These are phyloP conservation scores for Pseudanteris insignis DNA, from an alignment of 2,888 invertebrate species.

Conservation along the genomic window DNA sequence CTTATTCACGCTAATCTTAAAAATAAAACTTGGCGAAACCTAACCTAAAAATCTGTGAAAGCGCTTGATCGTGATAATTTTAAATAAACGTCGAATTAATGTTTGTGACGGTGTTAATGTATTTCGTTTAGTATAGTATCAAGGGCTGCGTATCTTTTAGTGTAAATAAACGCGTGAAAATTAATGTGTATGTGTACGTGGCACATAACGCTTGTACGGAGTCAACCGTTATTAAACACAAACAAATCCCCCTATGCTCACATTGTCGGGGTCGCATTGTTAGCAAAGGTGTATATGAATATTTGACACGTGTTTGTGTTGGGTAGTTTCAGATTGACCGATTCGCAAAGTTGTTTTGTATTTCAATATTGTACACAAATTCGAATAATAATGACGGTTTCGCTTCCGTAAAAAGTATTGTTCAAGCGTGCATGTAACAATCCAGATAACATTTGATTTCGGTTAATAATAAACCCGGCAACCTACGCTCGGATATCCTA, in stretches of 20 bases:
- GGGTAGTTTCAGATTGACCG: slow-evolving; percentile 6
- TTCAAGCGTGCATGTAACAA: too few relatives aligned
- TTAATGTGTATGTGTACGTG: slow-evolving; percentile 17
- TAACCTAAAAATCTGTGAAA: too few relatives aligned
- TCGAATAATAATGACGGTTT: slow-evolving; percentile 2
- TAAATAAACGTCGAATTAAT: too few relatives aligned
- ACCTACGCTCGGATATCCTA: too few relatives aligned
- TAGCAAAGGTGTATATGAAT: slow-evolving; percentile 19
- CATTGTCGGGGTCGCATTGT: slow-evolving; percentile 12
- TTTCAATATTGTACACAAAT: slow-evolving; percentile 1
- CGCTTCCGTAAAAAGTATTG: slow-evolving; percentile 8
- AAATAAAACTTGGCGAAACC: too few relatives aligned
- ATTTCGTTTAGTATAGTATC: too few relatives aligned
- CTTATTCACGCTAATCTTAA: too few relatives aligned
- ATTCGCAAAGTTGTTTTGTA: slow-evolving; percentile 18
- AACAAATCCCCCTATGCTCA: slow-evolving; percentile 22
- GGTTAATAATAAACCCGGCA: too few relatives aligned
- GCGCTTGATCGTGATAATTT: too few relatives aligned
- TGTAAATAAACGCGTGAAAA: slow-evolving; percentile 1
- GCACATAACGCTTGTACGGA: slow-evolving; percentile 4
- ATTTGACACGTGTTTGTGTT: slow-evolving; percentile 32
- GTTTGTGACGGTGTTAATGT: too few relatives aligned
- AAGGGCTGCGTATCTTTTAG: too few relatives aligned
- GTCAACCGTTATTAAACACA: slow-evolving; percentile 19
- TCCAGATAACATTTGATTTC: too few relatives aligned